Conservation (phyloP, 2,113 vertebrate genomes). For the Spea bombifrons region DNA sequence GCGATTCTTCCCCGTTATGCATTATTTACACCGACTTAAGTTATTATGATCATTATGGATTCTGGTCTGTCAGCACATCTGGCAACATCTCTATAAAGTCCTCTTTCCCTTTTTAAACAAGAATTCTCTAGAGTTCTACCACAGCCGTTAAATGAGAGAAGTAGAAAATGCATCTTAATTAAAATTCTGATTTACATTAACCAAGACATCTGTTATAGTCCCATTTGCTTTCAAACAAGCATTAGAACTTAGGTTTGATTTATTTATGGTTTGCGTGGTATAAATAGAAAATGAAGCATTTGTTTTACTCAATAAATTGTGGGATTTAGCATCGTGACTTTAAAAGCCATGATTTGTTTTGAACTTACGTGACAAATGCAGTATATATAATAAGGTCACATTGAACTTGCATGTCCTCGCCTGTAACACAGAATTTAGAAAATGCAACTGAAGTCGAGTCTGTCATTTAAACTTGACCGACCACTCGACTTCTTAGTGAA, state of each 20-base stretch:
- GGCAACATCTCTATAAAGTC: not conserved
- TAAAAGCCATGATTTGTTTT: not conserved
- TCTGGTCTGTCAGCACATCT: not conserved
- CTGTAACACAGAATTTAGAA: no score
- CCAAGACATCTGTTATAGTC: slow-evolving; percentile 11
- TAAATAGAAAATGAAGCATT: slow-evolving; percentile 25
- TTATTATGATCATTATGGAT: not conserved
- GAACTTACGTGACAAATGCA: not conserved
- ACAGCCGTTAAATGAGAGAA: not conserved
- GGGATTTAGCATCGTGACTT: not conserved
- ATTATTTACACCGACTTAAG: no score
- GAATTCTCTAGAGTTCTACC: not conserved
- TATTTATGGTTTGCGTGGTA: slow-evolving; percentile 4
- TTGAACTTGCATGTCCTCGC: no score
- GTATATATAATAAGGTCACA: not conserved
- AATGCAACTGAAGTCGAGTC: no score
- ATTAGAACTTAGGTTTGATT: not conserved
- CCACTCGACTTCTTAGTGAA: no score
- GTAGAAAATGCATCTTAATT: slow-evolving; percentile 24
- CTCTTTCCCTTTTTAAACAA: not conserved
- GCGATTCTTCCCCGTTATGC: no score
- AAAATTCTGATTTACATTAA: slow-evolving; percentile 25
- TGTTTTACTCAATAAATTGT: slow-evolving; percentile 1
- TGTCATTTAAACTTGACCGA: no score
- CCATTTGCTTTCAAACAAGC: not conserved